phyloP scores from a whole-genome alignment of 2,113 vertebrate species.

The Rhynchomys soricoides region DNA sequence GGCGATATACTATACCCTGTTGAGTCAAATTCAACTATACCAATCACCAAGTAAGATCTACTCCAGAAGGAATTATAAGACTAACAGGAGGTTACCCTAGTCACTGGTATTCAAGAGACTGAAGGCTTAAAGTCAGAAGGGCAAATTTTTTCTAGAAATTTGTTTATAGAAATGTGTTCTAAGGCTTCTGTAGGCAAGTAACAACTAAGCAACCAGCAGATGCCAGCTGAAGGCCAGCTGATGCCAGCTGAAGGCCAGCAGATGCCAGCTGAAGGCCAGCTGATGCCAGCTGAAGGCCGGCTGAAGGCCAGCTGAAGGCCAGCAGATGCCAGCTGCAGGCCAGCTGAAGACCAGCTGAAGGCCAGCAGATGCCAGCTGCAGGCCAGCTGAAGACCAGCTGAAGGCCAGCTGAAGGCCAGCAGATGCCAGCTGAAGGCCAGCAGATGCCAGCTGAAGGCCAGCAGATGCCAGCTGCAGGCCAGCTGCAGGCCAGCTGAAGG shows the following conservation, averaged over 20 bases:
- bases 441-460: not conserved
- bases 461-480: too few species aligned
- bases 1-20: not conserved
- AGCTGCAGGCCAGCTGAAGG: too few species aligned
- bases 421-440: too few species aligned
- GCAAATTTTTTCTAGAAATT: not conserved
- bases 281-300: not conserved
- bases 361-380: not conserved
- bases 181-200: slow-evolving; percentile 13
- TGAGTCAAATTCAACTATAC: not conserved
- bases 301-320: too few species aligned
- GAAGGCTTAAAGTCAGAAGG: not conserved
- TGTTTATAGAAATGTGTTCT: slow-evolving; percentile 37
- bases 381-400: not conserved
- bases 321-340: too few species aligned
- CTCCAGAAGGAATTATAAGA: not conserved
- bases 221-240: not conserved
- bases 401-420: not conserved
- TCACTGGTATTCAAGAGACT: not conserved
- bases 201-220: not conserved
- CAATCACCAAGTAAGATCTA: not conserved
- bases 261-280: too few species aligned
- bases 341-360: not conserved
- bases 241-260: not conserved
- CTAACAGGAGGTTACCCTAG: not conserved